Conservation (phyloP, 35 echinoderm and acorn worm species). For the Amphiura filiformis region DNA sequence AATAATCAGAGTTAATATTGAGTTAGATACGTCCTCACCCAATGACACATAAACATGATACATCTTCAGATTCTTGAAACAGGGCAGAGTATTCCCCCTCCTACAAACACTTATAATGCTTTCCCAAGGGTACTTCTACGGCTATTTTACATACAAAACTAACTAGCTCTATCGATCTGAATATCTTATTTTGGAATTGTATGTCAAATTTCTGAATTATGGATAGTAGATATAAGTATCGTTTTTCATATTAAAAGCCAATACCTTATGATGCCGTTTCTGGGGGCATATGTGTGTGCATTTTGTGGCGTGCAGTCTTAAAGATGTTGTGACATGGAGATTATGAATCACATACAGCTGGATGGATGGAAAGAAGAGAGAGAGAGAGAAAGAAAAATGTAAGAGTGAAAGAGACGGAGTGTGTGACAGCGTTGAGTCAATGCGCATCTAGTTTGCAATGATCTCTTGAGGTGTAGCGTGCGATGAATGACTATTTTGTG, state of each 20-base stretch:
- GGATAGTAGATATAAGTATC: neutral
- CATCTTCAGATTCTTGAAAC: neutral
- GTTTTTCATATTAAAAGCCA: conserved; percentile 1
- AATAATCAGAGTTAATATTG: too few relatives aligned
- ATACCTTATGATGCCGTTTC: neutral
- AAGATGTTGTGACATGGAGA: too few relatives aligned
- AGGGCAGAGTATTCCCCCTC: neutral
- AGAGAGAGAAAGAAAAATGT: too few relatives aligned
- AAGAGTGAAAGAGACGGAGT: too few relatives aligned
- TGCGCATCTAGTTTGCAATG: neutral
- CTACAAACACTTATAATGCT: neutral
- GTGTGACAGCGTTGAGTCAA: neutral
- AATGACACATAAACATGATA: neutral
- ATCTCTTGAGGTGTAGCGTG: neutral
- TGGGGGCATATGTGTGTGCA: too few relatives aligned
- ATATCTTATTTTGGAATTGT: conserved; percentile 2
- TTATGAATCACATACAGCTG: neutral
- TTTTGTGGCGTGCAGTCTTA: too few relatives aligned
- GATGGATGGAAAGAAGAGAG: too few relatives aligned
- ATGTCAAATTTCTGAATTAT: neutral
- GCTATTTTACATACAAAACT: conserved; percentile 5
- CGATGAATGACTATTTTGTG: neutral
- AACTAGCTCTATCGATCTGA: neutral
- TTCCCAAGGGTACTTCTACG: neutral
- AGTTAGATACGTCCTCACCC: neutral